These are phyloP conservation scores for Melanogrammus aeglefinus DNA, from an alignment of 2,797 vertebrate genomes.

Conservation along the genomic window DNA sequence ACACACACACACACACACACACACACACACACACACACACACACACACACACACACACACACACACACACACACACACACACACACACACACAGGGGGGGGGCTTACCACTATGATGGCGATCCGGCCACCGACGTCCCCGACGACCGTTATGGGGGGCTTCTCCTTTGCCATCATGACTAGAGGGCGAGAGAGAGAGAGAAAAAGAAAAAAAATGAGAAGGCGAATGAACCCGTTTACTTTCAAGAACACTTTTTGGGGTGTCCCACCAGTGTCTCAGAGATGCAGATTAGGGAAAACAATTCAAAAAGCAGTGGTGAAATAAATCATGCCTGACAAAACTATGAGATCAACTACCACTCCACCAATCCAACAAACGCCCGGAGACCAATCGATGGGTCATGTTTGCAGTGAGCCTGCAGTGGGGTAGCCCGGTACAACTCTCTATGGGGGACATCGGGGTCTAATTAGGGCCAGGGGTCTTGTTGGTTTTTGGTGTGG, in stretches of 20 bases:
- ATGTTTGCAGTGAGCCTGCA: no score
- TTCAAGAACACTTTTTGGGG: background rate
- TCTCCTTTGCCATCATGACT: constrained; percentile 99
- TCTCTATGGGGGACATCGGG: no score
- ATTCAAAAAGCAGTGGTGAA: constrained; percentile 23
- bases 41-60: no score
- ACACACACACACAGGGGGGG: no score
- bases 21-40: no score
- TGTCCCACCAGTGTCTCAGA: background rate
- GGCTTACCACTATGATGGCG: constrained; percentile 93
- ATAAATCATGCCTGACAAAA: constrained; percentile 43
- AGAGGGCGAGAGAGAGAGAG: constrained; percentile 33
- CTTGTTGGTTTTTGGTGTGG: no score
- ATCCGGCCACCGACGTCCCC: constrained; percentile 97
- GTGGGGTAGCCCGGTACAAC: no score
- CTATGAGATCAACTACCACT: constrained; percentile 36
- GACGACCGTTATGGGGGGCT: constrained; percentile 94
- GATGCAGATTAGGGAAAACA: constrained; percentile 40
- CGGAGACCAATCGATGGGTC: background rate
- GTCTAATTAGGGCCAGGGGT: no score
- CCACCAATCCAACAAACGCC: constrained; percentile 9
- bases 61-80: no score
- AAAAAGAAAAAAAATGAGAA: no score
- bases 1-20: no score
- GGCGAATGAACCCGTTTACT: background rate